Conservation (phyloP, 2,113 vertebrate genomes). For the Phalacrocorax brasilianus region DNA sequence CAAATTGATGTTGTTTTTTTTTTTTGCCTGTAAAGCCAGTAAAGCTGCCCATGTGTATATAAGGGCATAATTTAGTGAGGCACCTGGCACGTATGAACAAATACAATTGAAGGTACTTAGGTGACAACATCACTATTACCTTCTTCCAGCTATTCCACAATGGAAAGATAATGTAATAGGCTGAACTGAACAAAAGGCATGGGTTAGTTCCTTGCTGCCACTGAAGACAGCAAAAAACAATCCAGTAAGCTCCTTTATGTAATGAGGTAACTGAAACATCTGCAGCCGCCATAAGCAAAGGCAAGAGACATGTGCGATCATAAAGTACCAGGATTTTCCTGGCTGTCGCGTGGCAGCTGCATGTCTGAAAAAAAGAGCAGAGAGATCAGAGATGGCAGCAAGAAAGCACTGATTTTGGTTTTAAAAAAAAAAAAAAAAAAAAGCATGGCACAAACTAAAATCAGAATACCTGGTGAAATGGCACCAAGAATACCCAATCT, state of each 20-base stretch:
- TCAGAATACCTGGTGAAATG: background rate
- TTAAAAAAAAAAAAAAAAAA: background rate
- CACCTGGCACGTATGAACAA: background rate
- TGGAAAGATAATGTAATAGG: conserved; percentile 28
- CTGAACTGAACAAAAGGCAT: background rate
- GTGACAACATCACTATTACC: background rate
- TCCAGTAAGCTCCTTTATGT: background rate
- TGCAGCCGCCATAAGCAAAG: background rate
- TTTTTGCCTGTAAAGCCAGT: background rate
- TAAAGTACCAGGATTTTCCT: background rate
- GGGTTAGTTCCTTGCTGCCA: background rate
- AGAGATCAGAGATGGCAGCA: background rate
- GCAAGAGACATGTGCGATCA: background rate
- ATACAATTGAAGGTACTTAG: background rate
- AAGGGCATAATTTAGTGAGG: background rate
- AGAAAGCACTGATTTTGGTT: background rate
- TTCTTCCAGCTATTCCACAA: background rate
- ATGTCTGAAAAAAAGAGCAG: background rate
- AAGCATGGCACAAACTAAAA: background rate
- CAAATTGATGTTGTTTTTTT: background rate
- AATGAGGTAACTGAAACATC: background rate
- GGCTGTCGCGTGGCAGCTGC: background rate
- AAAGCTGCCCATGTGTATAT: background rate
- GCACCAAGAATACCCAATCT: background rate
- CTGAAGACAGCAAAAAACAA: background rate